Evolutionary conservation across 1,140 invertebrate genomes (phyloP), one percentile per base, ranked within the genome.

Genomic region (Mycetomoellerius zeteki): DNA sequence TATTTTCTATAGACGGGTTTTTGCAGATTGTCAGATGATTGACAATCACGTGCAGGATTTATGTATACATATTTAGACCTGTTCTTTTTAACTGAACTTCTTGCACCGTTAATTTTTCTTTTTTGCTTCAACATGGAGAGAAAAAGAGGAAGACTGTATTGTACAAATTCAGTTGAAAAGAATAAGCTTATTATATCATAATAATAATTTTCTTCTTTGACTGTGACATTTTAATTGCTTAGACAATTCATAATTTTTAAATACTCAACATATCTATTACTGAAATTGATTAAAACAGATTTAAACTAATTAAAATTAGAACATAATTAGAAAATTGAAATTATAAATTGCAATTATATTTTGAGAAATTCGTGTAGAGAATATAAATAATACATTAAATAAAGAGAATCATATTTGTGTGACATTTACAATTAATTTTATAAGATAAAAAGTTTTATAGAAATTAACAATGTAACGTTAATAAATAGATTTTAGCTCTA

Each of bases 1-100:
- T 82, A 86, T 91, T 91, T 93, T 89, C 89, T 75, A 80, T 80
- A 16, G 76, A 50, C 67, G 80, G 47, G 30, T 47, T 81, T 4
- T n/a, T 86, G 12, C 33, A 24, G 6, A 37, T 37, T 37, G 33
- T 37, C 6, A 7, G 33, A 37, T 37, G 21, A 12, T 21, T 19
- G 5, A 27, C 12, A 47, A 47, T 47, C 47, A 62, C n/a, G 10
- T 65, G 33, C 50, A 50, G 52, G 14, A 52, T 6, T 21, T 27
- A 2, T n/a, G 0, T 37, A 37, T 37, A 37, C 0, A 37, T 37
- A 7, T 37, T 37, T 37, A 37, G 33, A 37, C 33, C 33, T 37
- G 33, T 37, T 37, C 33, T 37, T 37, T 37, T 37, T 37, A 37
- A 37, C 7, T 37, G 33, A 37, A 37, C 33, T 33, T 33, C 6